phyloP scores from a whole-genome alignment of 2,888 invertebrate species.

The Oasisia sp. region DNA sequence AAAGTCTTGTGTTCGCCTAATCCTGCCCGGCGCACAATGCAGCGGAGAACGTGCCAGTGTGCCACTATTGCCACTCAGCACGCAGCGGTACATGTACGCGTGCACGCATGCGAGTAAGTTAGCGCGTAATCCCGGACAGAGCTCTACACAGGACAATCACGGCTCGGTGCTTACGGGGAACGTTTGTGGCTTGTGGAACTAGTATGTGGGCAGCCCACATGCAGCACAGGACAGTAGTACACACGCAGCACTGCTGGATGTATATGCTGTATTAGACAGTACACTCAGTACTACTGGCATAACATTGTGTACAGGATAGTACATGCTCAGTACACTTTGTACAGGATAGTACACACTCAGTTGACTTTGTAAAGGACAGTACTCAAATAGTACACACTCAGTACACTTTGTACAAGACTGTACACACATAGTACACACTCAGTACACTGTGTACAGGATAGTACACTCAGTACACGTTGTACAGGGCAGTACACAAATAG shows the following conservation, averaged over 20 bases:
- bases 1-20: neutral
- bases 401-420: neutral
- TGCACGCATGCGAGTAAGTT: neutral
- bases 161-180: neutral
- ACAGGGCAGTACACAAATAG: neutral
- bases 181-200: neutral
- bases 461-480: neutral
- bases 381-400: neutral
- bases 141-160: neutral
- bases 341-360: neutral
- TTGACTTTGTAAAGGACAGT: neutral
- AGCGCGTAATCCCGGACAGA: neutral
- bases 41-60: neutral
- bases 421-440: neutral
- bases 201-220: neutral
- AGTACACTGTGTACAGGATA: neutral
- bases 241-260: neutral
- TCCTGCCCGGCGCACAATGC: neutral
- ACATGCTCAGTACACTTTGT: neutral
- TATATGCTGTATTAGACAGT: neutral
- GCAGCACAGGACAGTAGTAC: neutral
- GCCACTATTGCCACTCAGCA: slow-evolving; percentile 1
- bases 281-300: neutral
- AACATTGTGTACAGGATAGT: neutral
- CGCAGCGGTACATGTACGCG: neutral